Percentiles rank a stretch among this genome's conserved stretches.
Conservation (phyloP, 92 coral and sea anemone genomes). For the Zoanthus gigantus region DNA sequence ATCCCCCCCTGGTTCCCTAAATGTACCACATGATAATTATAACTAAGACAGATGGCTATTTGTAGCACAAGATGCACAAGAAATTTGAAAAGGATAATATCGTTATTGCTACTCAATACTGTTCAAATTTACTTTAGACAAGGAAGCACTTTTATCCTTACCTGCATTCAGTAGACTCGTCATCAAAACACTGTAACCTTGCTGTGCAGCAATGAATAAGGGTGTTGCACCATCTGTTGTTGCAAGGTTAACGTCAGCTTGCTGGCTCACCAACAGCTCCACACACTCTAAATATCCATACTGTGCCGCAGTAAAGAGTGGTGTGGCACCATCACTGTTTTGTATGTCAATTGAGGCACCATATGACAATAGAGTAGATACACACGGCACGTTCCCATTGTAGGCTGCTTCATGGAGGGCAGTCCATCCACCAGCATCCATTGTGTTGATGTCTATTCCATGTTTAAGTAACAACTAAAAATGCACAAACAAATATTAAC, state of each 20-base stretch:
- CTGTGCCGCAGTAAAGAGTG: constrained; percentile 78
- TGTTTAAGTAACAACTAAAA: constrained; percentile 63
- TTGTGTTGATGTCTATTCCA: constrained; percentile 60
- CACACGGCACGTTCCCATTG: constrained; percentile 56
- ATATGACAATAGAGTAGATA: constrained; percentile 51
- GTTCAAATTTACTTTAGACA: too few relatives aligned
- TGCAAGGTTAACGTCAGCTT: constrained; percentile 58
- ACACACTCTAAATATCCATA: constrained; percentile 73
- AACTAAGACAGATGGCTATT: too few relatives aligned
- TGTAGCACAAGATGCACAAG: too few relatives aligned
- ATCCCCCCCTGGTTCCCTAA: too few relatives aligned
- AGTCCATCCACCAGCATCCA: constrained; percentile 89
- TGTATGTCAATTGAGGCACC: constrained; percentile 64
- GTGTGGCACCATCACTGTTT: constrained; percentile 84
- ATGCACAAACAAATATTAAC: neutral
- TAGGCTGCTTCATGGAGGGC: constrained; percentile 87
- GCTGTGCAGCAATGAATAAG: constrained; percentile 82
- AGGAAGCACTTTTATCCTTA: neutral
- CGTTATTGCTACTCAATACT: neutral
- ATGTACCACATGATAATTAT: too few relatives aligned
- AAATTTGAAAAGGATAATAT: too few relatives aligned
- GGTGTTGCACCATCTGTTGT: constrained; percentile 79
- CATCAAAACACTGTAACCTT: constrained; percentile 69
- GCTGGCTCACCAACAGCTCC: constrained; percentile 53
- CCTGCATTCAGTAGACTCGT: constrained; percentile 70